Conservation (phyloP, 2,113 vertebrate genomes). For the Brienomyrus brachyistius region DNA sequence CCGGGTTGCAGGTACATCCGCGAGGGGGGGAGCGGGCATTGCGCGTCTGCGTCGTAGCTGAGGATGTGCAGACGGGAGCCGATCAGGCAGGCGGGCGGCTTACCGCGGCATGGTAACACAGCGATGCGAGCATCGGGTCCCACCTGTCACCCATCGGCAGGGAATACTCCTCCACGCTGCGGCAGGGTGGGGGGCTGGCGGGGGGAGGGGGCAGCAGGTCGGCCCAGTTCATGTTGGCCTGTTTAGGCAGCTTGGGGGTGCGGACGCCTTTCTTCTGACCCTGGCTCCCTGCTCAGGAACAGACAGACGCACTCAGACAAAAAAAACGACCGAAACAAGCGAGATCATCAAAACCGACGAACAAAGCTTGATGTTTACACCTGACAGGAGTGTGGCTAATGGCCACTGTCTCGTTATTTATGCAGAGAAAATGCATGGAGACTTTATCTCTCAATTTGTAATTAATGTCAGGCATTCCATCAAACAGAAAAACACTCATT, state of each 20-base stretch:
- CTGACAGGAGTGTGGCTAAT: constrained; percentile 40
- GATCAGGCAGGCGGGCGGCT: no score
- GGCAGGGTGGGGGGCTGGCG: constrained; percentile 81
- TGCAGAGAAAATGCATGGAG: constrained; percentile 31
- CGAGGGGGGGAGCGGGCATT: constrained; percentile 82
- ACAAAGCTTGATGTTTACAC: constrained; percentile 39
- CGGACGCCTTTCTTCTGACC: constrained; percentile 89
- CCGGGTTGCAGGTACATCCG: constrained; percentile 95
- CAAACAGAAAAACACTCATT: constrained; percentile 51
- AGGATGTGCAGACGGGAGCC: constrained; percentile 14
- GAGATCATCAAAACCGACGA: constrained; percentile 30
- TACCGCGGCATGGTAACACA: background rate
- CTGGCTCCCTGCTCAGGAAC: constrained; percentile 76
- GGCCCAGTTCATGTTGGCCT: constrained; percentile 92
- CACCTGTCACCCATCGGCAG: constrained; percentile 83
- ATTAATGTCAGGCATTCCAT: constrained; percentile 57
- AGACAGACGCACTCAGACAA: constrained; percentile 16
- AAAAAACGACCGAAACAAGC: constrained; percentile 6
- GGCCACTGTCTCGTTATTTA: constrained; percentile 36
- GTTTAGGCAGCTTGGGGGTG: constrained; percentile 84
- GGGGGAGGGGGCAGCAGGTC: constrained; percentile 92
- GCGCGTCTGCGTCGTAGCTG: constrained; percentile 87
- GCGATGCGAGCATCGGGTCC: constrained; percentile 24
- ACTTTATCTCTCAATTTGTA: constrained; percentile 51
- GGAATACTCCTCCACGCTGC: constrained; percentile 77